These are phyloP conservation scores for Aplodontia rufa DNA, from an alignment of 2,113 vertebrate genomes.

Conservation along the genomic window DNA sequence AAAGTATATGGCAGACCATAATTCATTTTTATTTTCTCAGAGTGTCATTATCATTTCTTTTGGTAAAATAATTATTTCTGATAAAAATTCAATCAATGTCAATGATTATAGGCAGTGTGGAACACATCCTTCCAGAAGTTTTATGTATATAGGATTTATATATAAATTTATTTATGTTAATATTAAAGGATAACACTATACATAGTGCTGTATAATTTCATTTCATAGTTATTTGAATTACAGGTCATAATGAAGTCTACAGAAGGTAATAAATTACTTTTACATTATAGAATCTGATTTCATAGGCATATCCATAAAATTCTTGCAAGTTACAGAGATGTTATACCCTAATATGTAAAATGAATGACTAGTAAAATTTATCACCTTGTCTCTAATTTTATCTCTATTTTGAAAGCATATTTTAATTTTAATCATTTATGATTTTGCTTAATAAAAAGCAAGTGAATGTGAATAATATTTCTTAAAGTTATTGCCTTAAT, in stretches of 20 bases:
- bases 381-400: background rate
- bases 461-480: conserved; percentile 14
- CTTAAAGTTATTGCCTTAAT: conserved; percentile 35
- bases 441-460: conserved; percentile 29
- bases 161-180: conserved; percentile 30
- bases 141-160: conserved; percentile 3
- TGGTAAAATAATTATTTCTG: conserved; percentile 20
- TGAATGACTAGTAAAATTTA: conserved; percentile 30
- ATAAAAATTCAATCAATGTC: conserved; percentile 6
- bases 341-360: conserved; percentile 20
- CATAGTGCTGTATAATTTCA: background rate
- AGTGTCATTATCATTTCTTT: background rate
- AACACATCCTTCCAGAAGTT: background rate
- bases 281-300: background rate
- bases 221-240: conserved; percentile 35
- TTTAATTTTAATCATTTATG: conserved; percentile 58
- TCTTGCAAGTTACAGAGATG: conserved; percentile 27
- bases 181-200: background rate
- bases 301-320: background rate
- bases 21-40: background rate
- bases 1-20: background rate
- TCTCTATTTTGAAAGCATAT: conserved; percentile 51
- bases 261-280: conserved; percentile 24
- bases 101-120: background rate
- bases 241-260: conserved; percentile 31